Evolutionary conservation across 2,113 vertebrate genomes (phyloP), one percentile per base, ranked within the genome.

Genomic region (Emydocephalus ijimae): DNA sequence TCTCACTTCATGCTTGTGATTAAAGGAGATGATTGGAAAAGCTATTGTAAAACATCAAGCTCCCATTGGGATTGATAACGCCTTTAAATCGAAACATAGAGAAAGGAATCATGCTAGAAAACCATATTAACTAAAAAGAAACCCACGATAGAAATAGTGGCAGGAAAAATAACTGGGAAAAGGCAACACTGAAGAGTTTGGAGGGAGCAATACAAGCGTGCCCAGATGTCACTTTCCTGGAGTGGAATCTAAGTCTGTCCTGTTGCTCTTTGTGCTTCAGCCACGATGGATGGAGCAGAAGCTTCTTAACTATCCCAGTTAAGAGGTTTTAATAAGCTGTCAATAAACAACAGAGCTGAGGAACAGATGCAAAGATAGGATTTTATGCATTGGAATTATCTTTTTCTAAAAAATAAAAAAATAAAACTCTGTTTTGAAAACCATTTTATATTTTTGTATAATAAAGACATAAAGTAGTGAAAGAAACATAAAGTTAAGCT

Each of bases 341-440:
- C 69, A 34, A 50, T 69, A 92, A 92, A 69, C 48, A 88, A 69
- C 45, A 88, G 23, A 18, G 34, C 69, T 55, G 52, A 88, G 4
- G 59, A 88, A 55, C 12, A 52, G 52, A 69, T 88, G 59, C 29
- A 69, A 34, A 55, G 29, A 54, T 92, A 88, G 24, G 26, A 39
- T 34, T 34, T 89, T 39, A 55, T 56, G 34, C 43, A 85, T 39
- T 57, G 20, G 24, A 91, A 48, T 88, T 91, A 48, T 59, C 91
- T 74, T 52, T 69, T 93, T 7, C 91, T 34, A 92, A 7, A 7
- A 39, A 18, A 21, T 50, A 81, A 43, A 64, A 64, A 26, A 61
- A 61, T 90, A 52, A 52, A 52, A 52, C 39, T 90, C 85, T 86
- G 6, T 93, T 95, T 61, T 94, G 85, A 94, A 52, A 39, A 93